Evolutionary conservation across 2,113 vertebrate species (phyloP).

Genomic region (Leucosticte australis): DNA sequence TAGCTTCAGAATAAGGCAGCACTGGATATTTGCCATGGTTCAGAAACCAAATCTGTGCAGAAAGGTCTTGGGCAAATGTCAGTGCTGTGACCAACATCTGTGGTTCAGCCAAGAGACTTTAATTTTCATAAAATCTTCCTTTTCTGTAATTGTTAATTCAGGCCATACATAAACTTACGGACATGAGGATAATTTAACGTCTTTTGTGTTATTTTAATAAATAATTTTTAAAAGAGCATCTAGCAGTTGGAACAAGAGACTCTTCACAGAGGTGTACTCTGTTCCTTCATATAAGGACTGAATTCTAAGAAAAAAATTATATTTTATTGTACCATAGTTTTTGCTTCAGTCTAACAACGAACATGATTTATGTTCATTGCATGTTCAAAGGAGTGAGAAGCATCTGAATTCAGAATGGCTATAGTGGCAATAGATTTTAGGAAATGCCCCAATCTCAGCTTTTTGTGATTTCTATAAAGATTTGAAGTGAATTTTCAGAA

Average conservation of each 20-base stretch:
- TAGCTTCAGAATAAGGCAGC: neutral
- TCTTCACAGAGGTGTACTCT: neutral
- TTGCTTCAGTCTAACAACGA: neutral
- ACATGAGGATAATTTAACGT: neutral
- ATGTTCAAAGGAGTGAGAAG: neutral
- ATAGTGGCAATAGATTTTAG: neutral
- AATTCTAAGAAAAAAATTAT: neutral
- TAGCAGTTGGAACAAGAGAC: neutral
- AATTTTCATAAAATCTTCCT: neutral
- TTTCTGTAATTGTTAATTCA: neutral
- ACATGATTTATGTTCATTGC: neutral
- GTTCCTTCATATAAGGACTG: neutral
- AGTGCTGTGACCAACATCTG: neutral
- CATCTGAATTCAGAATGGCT: neutral
- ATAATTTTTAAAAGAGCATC: neutral
- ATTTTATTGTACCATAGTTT: neutral
- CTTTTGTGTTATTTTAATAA: neutral
- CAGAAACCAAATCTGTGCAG: neutral
- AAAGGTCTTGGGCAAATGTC: neutral
- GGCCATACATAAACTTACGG: neutral
- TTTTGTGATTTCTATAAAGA: neutral
- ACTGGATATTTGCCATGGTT: neutral
- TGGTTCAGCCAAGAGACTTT: neutral
- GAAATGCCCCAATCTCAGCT: neutral
- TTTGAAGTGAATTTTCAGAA: neutral